These are phyloP conservation scores for Platygyra sinensis DNA, from an alignment of 64 coral and sea anemone species.

Conservation along the genomic window DNA sequence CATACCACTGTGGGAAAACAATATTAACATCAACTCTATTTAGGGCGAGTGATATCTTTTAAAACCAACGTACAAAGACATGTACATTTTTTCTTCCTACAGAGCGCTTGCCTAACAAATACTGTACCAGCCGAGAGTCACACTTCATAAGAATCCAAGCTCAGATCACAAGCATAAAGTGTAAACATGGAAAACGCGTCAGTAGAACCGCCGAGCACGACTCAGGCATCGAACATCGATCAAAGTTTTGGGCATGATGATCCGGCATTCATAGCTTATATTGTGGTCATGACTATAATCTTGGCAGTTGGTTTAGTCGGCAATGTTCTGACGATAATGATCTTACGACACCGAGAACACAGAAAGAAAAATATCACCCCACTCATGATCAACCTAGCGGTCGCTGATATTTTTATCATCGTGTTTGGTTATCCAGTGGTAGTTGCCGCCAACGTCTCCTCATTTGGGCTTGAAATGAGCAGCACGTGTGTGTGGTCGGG, in stretches of 20 bases:
- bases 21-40: too few species aligned
- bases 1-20: too few species aligned
- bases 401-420: conserved; percentile 57
- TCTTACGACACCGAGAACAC: conserved; percentile 49
- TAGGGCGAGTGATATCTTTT: too few species aligned
- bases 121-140: too few species aligned
- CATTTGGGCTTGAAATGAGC: neutral
- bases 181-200: neutral
- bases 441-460: conserved; percentile 37
- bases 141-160: neutral
- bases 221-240: neutral
- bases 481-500: conserved; percentile 66
- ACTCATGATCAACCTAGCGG: conserved; percentile 55
- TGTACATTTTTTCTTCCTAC: too few species aligned
- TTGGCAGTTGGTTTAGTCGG: conserved; percentile 51
- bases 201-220: neutral
- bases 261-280: conserved; percentile 10
- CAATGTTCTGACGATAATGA: conserved; percentile 48
- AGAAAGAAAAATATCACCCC: conserved; percentile 68
- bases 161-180: neutral
- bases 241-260: neutral
- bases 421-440: conserved; percentile 74
- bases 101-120: too few species aligned
- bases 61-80: too few species aligned
- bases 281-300: conserved; percentile 45